phyloP scores from a whole-genome alignment of 2,113 vertebrate species.

The Gambusia holbrooki region DNA sequence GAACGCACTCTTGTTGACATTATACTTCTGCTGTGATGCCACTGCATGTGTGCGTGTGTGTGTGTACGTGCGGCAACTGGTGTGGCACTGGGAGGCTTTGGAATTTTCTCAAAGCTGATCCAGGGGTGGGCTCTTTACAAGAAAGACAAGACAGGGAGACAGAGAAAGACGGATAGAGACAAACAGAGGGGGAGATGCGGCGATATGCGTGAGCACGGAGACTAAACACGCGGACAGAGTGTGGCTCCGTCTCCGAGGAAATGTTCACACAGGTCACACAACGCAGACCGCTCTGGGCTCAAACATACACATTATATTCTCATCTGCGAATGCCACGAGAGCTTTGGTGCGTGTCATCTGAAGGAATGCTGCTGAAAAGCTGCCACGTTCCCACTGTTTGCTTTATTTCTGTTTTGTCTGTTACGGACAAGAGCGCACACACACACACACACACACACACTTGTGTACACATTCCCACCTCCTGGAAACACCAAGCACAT shows the following conservation, averaged over 20 bases:
- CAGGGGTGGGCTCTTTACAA: conserved; percentile 46
- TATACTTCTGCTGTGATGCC: conserved; percentile 10
- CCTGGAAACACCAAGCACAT: conserved; percentile 95
- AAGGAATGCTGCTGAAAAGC: conserved; percentile 51
- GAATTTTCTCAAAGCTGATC: conserved; percentile 36
- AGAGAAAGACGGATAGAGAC: conserved; percentile 15
- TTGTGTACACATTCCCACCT: conserved; percentile 80
- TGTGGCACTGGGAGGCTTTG: conserved; percentile 35
- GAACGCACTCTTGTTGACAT: conserved; percentile 51
- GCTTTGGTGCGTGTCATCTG: conserved; percentile 54
- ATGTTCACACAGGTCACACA: conserved; percentile 47
- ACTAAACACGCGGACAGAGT: conserved; percentile 58
- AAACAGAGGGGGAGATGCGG: conserved; percentile 28
- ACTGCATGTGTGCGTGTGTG: conserved; percentile 15
- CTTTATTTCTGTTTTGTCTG: conserved; percentile 1
- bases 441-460: conserved; percentile 1
- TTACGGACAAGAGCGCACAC: background rate
- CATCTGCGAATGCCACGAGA: conserved; percentile 58
- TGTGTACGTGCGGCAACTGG: conserved; percentile 24
- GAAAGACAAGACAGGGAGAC: conserved; percentile 23
- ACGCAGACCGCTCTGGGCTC: conserved; percentile 28
- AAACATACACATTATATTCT: conserved; percentile 61
- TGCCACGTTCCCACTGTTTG: conserved; percentile 24
- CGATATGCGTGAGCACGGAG: conserved; percentile 33
- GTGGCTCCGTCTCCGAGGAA: conserved; percentile 48